Base-by-base conservation (phyloP, 2,797 vertebrate genomes). In the Gambusia yucatana region DNA sequence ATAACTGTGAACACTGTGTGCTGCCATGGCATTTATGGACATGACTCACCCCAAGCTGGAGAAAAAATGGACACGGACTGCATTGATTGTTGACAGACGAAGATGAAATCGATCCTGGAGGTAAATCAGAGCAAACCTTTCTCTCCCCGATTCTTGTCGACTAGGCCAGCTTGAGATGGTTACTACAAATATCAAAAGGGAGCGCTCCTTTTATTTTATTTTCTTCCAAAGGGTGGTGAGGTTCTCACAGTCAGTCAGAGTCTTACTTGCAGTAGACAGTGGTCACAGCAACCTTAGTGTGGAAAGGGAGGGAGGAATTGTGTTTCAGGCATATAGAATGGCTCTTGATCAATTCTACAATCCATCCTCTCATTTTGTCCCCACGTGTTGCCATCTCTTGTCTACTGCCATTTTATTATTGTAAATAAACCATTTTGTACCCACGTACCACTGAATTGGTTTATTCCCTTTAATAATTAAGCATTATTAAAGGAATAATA, bases 21-120 rank as follows among this genome's bases (percentile, higher is more conserved):
- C 91, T 90, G 87, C 88, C 87, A 89, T 81, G 87, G 88, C 82
- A 89, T 92, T 91, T 84, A 90, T 86, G 72, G 79, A 80, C 71
- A 79, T 72, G 80, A 84, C 36, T 92, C 85, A 90, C 86, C 78
- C 80, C 28, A 55, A 50, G 10, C 79, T 14, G n/a, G 43, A 72
- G 48, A 78, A 59, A 82, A 75, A 78, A 84, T n/a, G 77, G 74
- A 63, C 50, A 57, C 7, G 33, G 20, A 11, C 55, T 0, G 33
- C 43, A 72, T 61, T 77, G 76, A 91, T 73, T 85, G 77, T 46
- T 90, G 92, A 91, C 82, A 91, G 90, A 89, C 72, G 74, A 80
- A 75, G 79, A 86, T 47, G 7, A 83, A 84, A 84, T 22, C 44
- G 73, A 80, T 82, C 69, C 72, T 92, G 81, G 88, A 90, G 63